Percentiles rank a stretch among this genome's conserved stretches.
phyloP scores from a whole-genome alignment of 2,888 invertebrate genomes.

The Gastrophysa polygoni region DNA sequence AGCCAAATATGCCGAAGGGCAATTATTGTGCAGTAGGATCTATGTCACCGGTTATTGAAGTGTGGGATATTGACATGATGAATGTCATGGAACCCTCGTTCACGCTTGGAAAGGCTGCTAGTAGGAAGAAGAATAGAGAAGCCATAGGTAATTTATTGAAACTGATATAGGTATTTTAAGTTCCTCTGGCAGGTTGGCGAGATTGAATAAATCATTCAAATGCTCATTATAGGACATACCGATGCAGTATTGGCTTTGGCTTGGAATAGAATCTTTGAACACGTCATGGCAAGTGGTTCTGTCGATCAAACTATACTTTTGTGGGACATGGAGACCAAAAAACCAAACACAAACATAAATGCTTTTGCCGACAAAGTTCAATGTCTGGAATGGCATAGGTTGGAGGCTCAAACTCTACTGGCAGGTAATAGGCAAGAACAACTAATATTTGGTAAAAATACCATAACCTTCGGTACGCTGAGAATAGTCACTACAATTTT shows the following conservation, averaged over 20 bases:
- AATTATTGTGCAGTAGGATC: conserved; percentile 92
- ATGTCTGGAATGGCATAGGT: conserved; percentile 81
- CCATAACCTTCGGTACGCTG: too few relatives aligned
- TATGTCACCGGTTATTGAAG: conserved; percentile 90
- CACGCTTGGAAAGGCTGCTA: conserved; percentile 67
- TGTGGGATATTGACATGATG: conserved; percentile 97
- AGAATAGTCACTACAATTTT: too few relatives aligned
- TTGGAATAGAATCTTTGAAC: conserved; percentile 84
- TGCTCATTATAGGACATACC: conserved; percentile 74
- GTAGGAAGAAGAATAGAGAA: conserved; percentile 56
- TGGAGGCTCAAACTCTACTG: conserved; percentile 80
- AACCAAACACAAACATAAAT: conserved; percentile 74
- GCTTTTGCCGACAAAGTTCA: conserved; percentile 85
- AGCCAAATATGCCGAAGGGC: conserved; percentile 75
- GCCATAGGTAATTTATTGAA: conserved; percentile 56
- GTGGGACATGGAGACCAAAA: conserved; percentile 89
- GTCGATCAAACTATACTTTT: conserved; percentile 86
- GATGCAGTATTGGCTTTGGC: conserved; percentile 91
- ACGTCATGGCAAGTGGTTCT: conserved; percentile 91
- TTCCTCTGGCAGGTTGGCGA: too few relatives aligned
- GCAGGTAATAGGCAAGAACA: conserved; percentile 57
- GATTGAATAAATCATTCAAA: too few relatives aligned
- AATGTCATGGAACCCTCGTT: conserved; percentile 89
- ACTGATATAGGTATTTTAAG: too few relatives aligned
- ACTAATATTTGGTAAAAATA: too few relatives aligned